These are phyloP conservation scores for Bettongia penicillata DNA, from an alignment of 2,113 vertebrate genomes.

Conservation along the genomic window DNA sequence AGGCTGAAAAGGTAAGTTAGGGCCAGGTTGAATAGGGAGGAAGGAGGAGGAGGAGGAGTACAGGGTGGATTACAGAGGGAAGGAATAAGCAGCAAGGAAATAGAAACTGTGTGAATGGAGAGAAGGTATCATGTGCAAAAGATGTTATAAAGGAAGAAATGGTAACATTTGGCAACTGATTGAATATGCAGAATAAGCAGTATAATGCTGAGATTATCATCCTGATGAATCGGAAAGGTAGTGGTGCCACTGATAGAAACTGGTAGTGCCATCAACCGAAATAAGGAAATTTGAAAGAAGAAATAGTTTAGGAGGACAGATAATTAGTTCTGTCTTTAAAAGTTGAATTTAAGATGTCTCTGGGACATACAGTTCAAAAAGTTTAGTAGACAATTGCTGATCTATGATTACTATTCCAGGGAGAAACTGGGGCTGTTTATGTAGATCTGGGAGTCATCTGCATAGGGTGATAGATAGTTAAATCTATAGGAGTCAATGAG, in stretches of 20 bases:
- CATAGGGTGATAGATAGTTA: not conserved
- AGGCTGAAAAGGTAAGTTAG: not conserved
- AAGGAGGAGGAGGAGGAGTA: not conserved
- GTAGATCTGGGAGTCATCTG: not conserved
- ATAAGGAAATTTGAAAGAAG: not conserved
- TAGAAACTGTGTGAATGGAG: not conserved
- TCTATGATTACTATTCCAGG: not conserved
- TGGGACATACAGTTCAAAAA: not conserved
- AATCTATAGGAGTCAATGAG: not conserved
- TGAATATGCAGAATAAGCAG: not conserved
- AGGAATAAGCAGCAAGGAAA: not conserved
- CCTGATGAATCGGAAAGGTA: not conserved
- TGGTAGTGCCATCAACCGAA: not conserved
- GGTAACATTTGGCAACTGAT: not conserved
- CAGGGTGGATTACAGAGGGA: not conserved
- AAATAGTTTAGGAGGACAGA: not conserved
- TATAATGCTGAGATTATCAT: not conserved
- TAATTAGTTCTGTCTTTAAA: not conserved
- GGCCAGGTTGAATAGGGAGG: not conserved
- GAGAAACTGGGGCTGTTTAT: not conserved
- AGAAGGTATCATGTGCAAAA: not conserved
- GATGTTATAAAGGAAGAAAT: not conserved
- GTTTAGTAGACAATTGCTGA: not conserved
- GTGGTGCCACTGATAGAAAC: not conserved
- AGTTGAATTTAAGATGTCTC: not conserved